phyloP scores from a whole-genome alignment of 2,113 vertebrate genomes.

The rat (Rattus norvegicus) region DNA sequence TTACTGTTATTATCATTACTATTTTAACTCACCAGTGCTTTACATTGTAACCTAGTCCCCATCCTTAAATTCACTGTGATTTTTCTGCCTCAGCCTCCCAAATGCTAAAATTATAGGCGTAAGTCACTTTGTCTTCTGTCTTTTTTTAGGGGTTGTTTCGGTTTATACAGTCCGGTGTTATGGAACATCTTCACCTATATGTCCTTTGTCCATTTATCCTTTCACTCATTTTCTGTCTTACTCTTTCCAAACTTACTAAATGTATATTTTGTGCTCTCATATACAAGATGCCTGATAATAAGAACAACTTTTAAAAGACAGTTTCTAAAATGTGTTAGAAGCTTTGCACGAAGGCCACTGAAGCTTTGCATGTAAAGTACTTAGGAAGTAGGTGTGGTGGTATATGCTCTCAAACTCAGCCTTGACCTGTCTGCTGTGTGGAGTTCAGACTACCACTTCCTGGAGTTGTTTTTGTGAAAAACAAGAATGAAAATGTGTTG shows the following conservation, averaged over 20 bases:
- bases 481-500: neutral
- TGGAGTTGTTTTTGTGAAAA: neutral
- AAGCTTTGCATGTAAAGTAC: neutral
- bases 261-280: neutral
- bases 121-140: neutral
- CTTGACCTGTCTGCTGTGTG: too few relatives aligned
- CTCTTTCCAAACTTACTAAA: neutral
- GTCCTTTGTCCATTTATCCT: neutral
- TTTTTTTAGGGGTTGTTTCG: neutral
- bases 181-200: too few relatives aligned
- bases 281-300: neutral
- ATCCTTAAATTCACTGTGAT: neutral
- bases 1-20: too few relatives aligned
- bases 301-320: neutral
- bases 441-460: neutral
- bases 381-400: neutral
- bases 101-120: neutral
- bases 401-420: neutral
- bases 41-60: neutral
- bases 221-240: neutral
- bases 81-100: neutral
- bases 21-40: neutral
- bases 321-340: neutral
- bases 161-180: neutral
- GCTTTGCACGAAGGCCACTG: neutral